Evolutionary conservation across 2,797 vertebrate genomes (phyloP).

Genomic region (Darevskia mixta): DNA sequence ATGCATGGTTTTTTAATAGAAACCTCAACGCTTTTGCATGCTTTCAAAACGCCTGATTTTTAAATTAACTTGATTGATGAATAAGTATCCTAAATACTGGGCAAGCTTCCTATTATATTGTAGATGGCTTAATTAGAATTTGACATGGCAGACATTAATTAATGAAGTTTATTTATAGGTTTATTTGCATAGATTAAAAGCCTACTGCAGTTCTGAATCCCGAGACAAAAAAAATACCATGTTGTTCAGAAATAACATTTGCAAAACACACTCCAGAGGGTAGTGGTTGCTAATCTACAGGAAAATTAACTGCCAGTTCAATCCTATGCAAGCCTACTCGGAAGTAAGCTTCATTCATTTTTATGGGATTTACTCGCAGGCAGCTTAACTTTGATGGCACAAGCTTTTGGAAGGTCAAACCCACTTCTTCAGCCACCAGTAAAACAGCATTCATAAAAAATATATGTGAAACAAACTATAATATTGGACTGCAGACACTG

Average conservation of each 20-base stretch:
- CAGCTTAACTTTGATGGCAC: too few species aligned
- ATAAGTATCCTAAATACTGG: neutral
- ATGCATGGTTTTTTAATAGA: neutral
- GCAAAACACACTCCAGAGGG: fast-evolving
- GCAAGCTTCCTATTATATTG: neutral
- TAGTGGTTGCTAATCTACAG: neutral
- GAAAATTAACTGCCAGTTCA: neutral
- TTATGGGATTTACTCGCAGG: neutral
- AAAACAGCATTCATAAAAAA: neutral
- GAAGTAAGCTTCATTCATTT: neutral
- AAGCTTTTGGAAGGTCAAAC: too few species aligned
- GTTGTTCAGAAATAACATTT: neutral
- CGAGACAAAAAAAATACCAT: neutral
- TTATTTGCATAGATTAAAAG: neutral
- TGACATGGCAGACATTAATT: fast-evolving
- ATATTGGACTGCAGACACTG: neutral
- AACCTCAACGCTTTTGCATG: fast-evolving
- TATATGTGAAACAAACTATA: fast-evolving
- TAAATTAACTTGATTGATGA: neutral
- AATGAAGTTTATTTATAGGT: conserved; percentile 8
- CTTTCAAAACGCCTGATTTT: neutral
- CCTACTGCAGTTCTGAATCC: neutral
- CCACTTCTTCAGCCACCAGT: neutral
- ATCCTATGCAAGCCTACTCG: neutral
- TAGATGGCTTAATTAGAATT: fast-evolving